These are phyloP conservation scores for Acestrorhynchus altus DNA, from an alignment of 2,797 vertebrate genomes.

Conservation along the genomic window DNA sequence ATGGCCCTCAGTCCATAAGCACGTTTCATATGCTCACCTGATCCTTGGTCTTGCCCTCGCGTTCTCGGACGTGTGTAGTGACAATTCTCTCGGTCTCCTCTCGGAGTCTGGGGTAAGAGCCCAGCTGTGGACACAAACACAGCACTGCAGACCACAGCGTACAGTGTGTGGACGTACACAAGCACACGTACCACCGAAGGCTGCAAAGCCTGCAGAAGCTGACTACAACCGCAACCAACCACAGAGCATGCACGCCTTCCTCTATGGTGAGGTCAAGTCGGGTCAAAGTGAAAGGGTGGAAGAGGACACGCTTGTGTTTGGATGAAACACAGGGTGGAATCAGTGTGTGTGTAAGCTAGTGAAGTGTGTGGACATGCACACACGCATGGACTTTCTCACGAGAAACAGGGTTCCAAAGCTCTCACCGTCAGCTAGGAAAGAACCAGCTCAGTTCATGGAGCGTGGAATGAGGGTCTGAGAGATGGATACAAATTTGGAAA, in stretches of 20 bases:
- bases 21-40: slow-evolving; percentile 89
- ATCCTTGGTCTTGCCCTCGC: slow-evolving; percentile 95
- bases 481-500: not conserved
- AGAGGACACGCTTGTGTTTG: slow-evolving; percentile 1
- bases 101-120: slow-evolving; percentile 90
- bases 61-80: slow-evolving; percentile 90
- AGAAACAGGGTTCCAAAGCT: not conserved
- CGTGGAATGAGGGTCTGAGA: too few species aligned
- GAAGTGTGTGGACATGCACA: not conserved
- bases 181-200: slow-evolving; percentile 6
- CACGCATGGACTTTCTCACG: slow-evolving; percentile 26
- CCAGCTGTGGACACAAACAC: slow-evolving; percentile 79
- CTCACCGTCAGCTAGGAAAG: slow-evolving; percentile 64
- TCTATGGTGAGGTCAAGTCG: not conserved
- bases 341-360: not conserved
- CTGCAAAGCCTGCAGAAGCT: not conserved
- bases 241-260: not conserved
- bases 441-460: not conserved
- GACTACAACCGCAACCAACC: slow-evolving; percentile 27
- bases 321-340: not conserved
- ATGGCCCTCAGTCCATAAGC: not conserved
- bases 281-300: not conserved
- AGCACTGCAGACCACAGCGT: slow-evolving; percentile 44
- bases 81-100: slow-evolving; percentile 97
- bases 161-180: not conserved